phyloP scores from a whole-genome alignment of 2,113 vertebrate genomes.

The Toxotes chatareus region DNA sequence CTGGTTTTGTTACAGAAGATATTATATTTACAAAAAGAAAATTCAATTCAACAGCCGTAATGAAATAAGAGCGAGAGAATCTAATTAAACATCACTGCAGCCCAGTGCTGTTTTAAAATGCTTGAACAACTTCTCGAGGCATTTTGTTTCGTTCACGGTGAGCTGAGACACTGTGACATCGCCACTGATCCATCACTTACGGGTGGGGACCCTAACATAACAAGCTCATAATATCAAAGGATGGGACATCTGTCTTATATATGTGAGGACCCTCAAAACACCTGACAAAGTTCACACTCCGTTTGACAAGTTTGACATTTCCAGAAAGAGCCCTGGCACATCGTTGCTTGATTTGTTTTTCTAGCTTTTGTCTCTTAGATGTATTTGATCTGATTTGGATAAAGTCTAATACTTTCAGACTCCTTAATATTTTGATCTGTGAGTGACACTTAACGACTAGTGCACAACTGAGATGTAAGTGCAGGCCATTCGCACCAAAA shows the following conservation, averaged over 20 bases:
- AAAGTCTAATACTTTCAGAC: background rate
- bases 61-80: conserved; percentile 75
- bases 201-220: conserved; percentile 54
- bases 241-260: conserved; percentile 71
- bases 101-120: conserved; percentile 75
- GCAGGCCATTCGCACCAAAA: background rate
- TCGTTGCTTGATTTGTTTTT: background rate
- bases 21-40: conserved; percentile 66
- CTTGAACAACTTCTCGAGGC: conserved; percentile 75
- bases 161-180: conserved; percentile 66
- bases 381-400: background rate
- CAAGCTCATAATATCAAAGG: conserved; percentile 67
- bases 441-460: background rate
- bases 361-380: background rate
- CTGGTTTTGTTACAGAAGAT: conserved; percentile 64
- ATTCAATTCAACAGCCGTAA: conserved; percentile 70
- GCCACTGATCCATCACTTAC: conserved; percentile 60
- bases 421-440: background rate
- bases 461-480: background rate
- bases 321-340: conserved; percentile 1
- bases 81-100: conserved; percentile 69
- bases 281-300: conserved; percentile 47
- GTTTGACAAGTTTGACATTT: conserved; percentile 53
- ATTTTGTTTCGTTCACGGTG: conserved; percentile 59
- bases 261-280: conserved; percentile 58